Percentiles rank a stretch among this genome's conserved stretches.
These are phyloP conservation scores for Hylaeus anthracinus DNA, from an alignment of 1,140 invertebrate species.

Conservation along the genomic window DNA sequence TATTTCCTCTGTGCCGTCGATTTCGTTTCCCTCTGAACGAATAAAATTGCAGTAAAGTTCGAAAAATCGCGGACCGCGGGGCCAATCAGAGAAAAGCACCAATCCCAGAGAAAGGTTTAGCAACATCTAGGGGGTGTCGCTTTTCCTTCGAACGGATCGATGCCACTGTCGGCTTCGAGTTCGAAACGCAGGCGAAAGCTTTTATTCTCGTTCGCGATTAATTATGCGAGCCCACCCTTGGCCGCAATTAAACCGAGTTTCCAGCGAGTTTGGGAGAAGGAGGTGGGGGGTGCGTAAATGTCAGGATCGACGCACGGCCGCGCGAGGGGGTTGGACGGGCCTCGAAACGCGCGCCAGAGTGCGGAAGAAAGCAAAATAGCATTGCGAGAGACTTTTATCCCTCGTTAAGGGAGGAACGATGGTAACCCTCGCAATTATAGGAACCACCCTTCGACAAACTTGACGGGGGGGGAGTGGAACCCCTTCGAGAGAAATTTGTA, in stretches of 20 bases:
- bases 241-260: slow-evolving; percentile 64
- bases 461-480: slow-evolving; percentile 16
- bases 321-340: background rate
- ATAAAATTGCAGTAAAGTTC: too few relatives aligned
- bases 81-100: background rate
- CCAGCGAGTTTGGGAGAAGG: slow-evolving; percentile 2
- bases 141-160: slow-evolving; percentile 40
- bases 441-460: slow-evolving; percentile 62
- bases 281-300: slow-evolving; percentile 51
- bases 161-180: background rate
- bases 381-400: slow-evolving; percentile 58
- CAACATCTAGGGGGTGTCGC: background rate
- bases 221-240: slow-evolving; percentile 59
- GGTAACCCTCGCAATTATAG: slow-evolving; percentile 63
- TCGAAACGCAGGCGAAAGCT: slow-evolving; percentile 24
- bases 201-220: slow-evolving; percentile 60
- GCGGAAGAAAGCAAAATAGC: slow-evolving; percentile 42
- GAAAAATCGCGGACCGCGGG: too few relatives aligned
- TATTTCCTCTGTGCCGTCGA: too few relatives aligned
- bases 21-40: too few relatives aligned
- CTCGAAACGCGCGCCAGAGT: background rate
- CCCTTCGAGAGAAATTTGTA: slow-evolving; percentile 28
- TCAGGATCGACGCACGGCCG: slow-evolving; percentile 59
- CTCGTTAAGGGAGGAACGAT: slow-evolving; percentile 51
- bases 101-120: background rate